Evolutionary conservation across 1,140 invertebrate genomes (phyloP), one percentile per base, ranked within the genome.

Genomic region (Palaemon carinicauda): DNA sequence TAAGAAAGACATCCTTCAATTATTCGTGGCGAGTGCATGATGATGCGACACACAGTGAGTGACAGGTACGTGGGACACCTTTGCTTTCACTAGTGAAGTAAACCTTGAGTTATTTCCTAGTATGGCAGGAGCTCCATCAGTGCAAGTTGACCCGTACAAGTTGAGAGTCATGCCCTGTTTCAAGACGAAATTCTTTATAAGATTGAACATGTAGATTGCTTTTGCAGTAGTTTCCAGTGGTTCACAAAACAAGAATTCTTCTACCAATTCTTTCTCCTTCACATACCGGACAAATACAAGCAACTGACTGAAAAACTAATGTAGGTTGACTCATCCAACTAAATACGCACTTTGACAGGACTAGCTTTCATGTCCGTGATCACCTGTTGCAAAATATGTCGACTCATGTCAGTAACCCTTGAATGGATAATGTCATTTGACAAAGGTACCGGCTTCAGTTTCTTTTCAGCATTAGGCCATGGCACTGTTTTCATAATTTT

Each of bases 191-290:
- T 75, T 31, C 33, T 75, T 75, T 10, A 75, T 31, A 31, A 31
- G 15, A 75, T n/a, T 75, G 27, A 75, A 50, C 73, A 75, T 31
- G 33, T 75, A 21, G n/a, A 75, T 75, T 75, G 15, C 33, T 75
- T 33, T 75, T 75, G 73, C 29, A 31, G 73, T 75, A 12, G 33
- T 75, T 75, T n/a, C 33, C 73, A 15, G 12, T 31, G 14, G 73
- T 75, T 75, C 33, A 21, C 73, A 75, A 75, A 75, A 75, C 33
- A 75, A 75, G 73, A 15, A 75, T 15, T 75, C 73, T 75, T 75
- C 73, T 31, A 75, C 73, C n/a, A 31, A n/a, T n/a, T n/a, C 73
- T 75, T 75, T 31, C 29, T 75, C 73, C 73, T 75, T 31, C 73
- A 75, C 73, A 10, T 75, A 75, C 29, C 73, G 27, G 17, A 33